Conservation (phyloP, 2,888 invertebrate genomes). For the Carpatolechia fugitivella region DNA sequence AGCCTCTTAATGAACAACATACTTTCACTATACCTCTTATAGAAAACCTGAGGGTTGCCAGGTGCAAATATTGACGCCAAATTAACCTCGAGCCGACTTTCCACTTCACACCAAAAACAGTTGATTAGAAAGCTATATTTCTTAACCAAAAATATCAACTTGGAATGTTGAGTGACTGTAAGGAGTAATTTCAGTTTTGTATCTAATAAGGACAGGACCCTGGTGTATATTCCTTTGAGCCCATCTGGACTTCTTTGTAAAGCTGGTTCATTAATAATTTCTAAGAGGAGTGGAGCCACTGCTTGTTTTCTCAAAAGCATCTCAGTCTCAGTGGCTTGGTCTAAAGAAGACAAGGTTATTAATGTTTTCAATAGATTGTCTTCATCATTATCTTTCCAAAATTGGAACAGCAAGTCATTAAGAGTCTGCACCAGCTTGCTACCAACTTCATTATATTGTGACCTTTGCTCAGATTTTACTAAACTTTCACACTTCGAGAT, state of each 20-base stretch:
- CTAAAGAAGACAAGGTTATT: slow-evolving; percentile 81
- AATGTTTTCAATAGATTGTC: slow-evolving; percentile 80
- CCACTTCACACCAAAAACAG: slow-evolving; percentile 93
- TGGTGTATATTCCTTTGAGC: slow-evolving; percentile 84
- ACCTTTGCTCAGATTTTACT: slow-evolving; percentile 66
- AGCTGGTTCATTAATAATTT: slow-evolving; percentile 84
- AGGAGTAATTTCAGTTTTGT: slow-evolving; percentile 81
- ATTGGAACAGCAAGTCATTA: slow-evolving; percentile 71
- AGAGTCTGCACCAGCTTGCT: slow-evolving; percentile 53
- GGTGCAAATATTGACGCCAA: slow-evolving; percentile 93
- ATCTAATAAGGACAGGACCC: slow-evolving; percentile 85
- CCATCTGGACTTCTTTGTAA: slow-evolving; percentile 81
- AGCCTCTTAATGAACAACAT: slow-evolving; percentile 86
- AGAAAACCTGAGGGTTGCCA: slow-evolving; percentile 94
- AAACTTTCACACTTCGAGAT: slow-evolving; percentile 81
- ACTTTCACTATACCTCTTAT: slow-evolving; percentile 88
- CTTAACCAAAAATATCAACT: slow-evolving; percentile 58
- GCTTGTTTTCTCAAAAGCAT: slow-evolving; percentile 83
- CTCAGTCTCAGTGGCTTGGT: slow-evolving; percentile 85
- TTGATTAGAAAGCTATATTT: slow-evolving; percentile 82
- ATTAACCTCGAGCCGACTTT: slow-evolving; percentile 88
- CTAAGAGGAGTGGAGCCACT: slow-evolving; percentile 83
- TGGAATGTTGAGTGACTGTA: slow-evolving; percentile 74
- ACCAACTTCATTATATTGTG: slow-evolving; percentile 54
- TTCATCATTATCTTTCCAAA: slow-evolving; percentile 75